Evolutionary conservation across 2,888 invertebrate genomes (phyloP), one percentile per base, ranked within the genome.

Genomic region (Carcina quercana): DNA sequence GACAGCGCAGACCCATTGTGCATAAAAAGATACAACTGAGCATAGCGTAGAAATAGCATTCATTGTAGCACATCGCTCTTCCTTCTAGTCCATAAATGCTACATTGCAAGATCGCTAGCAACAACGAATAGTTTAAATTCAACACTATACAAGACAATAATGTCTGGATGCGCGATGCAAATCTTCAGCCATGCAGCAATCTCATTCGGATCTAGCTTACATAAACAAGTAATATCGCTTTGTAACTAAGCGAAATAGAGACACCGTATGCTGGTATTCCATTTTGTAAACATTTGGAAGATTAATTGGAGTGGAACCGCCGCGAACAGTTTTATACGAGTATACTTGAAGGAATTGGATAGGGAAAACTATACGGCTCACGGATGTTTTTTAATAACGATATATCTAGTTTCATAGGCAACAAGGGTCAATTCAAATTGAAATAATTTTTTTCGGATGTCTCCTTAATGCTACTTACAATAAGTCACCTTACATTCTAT

Each of bases 141-240:
- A 33, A 13, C 27, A 14, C n/a, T 21, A 33, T 43, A 38, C 37
- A 35, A 41, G 41, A 38, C 42, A 43, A 45, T 47, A 47, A 44
- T 45, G 40, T 37, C 38, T 42, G 40, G 35, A 34, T 28, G 15
- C 27, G 25, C 13, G 36, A 37, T 40, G 38, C 34, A 37, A 44
- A 45, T 44, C 35, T 38, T 36, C 30, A 38, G 40, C 36, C 36
- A 41, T 39, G 40, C 28, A 32, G 43, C 49, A 38, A 44, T 47
- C 39, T 42, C 40, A 45, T 45, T 42, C 38, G 36, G 35, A 36
- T 31, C 31, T 34, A 37, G 42, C 35, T 39, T 32, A 40, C 34
- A 40, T 40, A 43, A 42, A 43, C 45, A 38, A 33, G 42, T 35
- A 17, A 41, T 37, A 37, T 35, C 37, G 17, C 29, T 25, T 32